Evolutionary conservation across 2,113 vertebrate species (phyloP).

Genomic region (Nothoprocta pentlandii): DNA sequence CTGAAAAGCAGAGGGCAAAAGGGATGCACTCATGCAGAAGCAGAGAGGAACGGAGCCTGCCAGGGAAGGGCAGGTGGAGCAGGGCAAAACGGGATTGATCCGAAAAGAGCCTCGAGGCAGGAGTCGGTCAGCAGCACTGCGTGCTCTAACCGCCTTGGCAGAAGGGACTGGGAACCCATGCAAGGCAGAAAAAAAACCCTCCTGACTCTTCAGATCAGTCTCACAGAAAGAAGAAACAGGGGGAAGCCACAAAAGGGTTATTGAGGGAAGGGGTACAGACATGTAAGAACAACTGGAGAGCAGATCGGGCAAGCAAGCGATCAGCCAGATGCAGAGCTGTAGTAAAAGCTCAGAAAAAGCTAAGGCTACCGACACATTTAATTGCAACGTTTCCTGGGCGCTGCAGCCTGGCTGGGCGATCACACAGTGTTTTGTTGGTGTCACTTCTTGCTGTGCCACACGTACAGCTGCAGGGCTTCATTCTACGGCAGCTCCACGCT

Average conservation of each 20-base stretch:
- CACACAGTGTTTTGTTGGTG: background rate
- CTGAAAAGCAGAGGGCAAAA: constrained; percentile 50
- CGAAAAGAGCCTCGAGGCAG: constrained; percentile 48
- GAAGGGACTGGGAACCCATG: background rate
- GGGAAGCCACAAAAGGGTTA: background rate
- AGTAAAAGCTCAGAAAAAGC: background rate
- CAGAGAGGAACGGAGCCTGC: constrained; percentile 54
- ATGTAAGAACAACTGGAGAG: background rate
- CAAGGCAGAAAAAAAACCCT: background rate
- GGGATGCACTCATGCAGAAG: constrained; percentile 52
- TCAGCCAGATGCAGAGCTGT: background rate
- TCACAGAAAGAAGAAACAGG: background rate
- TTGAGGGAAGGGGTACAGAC: background rate
- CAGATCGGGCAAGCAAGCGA: background rate
- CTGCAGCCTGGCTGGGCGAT: background rate
- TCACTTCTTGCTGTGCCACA: background rate
- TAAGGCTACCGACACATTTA: background rate
- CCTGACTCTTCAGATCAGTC: background rate
- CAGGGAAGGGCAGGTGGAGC: constrained; percentile 46
- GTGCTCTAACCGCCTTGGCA: background rate
- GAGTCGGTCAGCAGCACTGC: background rate
- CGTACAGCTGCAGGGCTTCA: background rate
- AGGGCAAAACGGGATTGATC: constrained; percentile 16
- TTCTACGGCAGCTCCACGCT: background rate
- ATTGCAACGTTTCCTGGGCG: background rate